These are phyloP conservation scores for Cancer borealis DNA, from an alignment of 2,888 invertebrate species.

Conservation along the genomic window DNA sequence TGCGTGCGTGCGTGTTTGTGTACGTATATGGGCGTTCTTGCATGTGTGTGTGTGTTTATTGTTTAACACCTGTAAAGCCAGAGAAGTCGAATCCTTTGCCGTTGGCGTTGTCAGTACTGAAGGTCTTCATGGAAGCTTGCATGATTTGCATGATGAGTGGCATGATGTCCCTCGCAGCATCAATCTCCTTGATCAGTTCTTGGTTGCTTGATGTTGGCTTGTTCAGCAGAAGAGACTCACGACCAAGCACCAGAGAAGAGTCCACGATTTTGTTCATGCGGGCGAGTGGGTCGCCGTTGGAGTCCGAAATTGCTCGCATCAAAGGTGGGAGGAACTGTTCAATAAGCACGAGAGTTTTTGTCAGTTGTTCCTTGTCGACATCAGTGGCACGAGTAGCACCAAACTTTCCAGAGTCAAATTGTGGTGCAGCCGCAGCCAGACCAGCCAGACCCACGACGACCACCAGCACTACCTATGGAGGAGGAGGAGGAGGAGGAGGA, in stretches of 20 bases:
- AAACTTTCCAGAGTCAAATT: neutral
- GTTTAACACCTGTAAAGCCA: too few species aligned
- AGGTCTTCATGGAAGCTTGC: neutral
- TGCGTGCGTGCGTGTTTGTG: constrained; percentile 13
- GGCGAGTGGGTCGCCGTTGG: neutral
- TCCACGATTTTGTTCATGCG: neutral
- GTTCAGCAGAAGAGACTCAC: neutral
- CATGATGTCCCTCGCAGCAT: neutral
- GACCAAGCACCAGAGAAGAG: neutral
- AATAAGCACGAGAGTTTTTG: neutral
- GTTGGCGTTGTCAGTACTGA: neutral
- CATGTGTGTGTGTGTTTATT: neutral
- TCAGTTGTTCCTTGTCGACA: neutral
- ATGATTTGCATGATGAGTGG: neutral
- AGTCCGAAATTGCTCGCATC: neutral
- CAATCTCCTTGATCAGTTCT: neutral
- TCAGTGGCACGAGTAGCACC: neutral
- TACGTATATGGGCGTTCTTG: neutral
- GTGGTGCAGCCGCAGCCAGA: neutral
- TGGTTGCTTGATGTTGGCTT: neutral
- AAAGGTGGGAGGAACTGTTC: neutral
- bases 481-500: too few species aligned
- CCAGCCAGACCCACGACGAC: neutral
- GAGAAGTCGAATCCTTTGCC: too few species aligned
- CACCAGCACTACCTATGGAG: neutral